Conservation (phyloP, 2,113 vertebrate genomes). For the Columba livia region DNA sequence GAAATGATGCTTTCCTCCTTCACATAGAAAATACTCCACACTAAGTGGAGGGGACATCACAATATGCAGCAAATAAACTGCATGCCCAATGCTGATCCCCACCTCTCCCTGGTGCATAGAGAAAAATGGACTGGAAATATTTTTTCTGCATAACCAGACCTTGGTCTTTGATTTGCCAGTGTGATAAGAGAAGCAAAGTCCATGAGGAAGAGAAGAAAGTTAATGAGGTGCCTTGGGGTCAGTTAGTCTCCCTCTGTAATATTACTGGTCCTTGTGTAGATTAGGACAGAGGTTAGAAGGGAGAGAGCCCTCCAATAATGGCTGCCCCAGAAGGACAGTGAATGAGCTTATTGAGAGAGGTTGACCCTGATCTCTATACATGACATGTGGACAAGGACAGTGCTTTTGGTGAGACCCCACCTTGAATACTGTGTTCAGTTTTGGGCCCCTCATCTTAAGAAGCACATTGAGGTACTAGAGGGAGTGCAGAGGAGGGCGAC, state of each 20-base stretch:
- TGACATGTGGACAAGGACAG: background rate
- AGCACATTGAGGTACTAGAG: too few species aligned
- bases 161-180: background rate
- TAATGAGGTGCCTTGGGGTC: too few species aligned
- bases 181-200: too few species aligned
- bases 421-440: too few species aligned
- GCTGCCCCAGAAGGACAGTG: background rate
- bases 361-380: background rate
- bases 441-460: too few species aligned
- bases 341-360: background rate
- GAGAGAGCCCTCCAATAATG: background rate
- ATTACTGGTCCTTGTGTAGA: too few species aligned
- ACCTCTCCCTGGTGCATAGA: background rate
- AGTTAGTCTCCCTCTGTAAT: too few species aligned
- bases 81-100: background rate
- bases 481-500: too few species aligned
- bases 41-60: background rate
- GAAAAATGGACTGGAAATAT: background rate
- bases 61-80: background rate
- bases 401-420: too few species aligned
- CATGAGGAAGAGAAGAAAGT: too few species aligned
- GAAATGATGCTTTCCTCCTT: background rate
- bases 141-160: background rate
- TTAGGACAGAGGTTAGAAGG: background rate
- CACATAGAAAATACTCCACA: background rate